Evolutionary conservation across 2,888 invertebrate genomes (phyloP).

Genomic region (Ganaspis brasiliensis): DNA sequence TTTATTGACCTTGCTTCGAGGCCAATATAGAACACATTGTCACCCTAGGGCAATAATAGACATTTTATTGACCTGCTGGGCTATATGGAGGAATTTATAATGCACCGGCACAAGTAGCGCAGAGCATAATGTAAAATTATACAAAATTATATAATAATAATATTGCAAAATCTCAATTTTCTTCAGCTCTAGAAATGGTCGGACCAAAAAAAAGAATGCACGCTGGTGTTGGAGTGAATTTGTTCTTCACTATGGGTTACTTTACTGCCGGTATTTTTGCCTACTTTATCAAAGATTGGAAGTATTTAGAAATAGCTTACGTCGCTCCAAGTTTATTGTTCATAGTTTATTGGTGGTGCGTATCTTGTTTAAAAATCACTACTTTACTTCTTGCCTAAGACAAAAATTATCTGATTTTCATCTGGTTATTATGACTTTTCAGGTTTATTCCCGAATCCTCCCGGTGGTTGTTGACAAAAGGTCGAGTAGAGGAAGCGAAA

Average conservation of each 20-base stretch:
- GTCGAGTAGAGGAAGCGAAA: conserved; percentile 85
- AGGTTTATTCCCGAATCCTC: conserved; percentile 89
- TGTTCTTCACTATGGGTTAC: conserved; percentile 89
- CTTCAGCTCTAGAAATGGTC: conserved; percentile 86
- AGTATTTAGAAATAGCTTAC: conserved; percentile 86
- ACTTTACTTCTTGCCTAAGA: no score
- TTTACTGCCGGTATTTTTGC: conserved; percentile 86
- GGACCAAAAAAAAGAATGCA: conserved; percentile 86
- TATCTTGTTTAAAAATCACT: neutral
- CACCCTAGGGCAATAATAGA: no score
- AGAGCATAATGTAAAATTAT: no score
- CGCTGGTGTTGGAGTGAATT: conserved; percentile 88
- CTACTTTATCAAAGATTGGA: conserved; percentile 86
- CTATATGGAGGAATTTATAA: no score
- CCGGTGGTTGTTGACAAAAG: conserved; percentile 87
- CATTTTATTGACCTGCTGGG: no score
- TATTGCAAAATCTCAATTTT: no score
- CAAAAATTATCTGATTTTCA: no score
- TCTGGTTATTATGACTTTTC: no score
- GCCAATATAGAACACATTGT: no score
- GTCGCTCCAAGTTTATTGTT: conserved; percentile 87
- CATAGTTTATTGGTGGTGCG: conserved; percentile 86
- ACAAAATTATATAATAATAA: no score
- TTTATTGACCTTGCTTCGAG: no score
- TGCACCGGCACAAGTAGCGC: no score